phyloP scores from a whole-genome alignment of 35 echinoderm and acorn worm species.

The Apostichopus californicus region DNA sequence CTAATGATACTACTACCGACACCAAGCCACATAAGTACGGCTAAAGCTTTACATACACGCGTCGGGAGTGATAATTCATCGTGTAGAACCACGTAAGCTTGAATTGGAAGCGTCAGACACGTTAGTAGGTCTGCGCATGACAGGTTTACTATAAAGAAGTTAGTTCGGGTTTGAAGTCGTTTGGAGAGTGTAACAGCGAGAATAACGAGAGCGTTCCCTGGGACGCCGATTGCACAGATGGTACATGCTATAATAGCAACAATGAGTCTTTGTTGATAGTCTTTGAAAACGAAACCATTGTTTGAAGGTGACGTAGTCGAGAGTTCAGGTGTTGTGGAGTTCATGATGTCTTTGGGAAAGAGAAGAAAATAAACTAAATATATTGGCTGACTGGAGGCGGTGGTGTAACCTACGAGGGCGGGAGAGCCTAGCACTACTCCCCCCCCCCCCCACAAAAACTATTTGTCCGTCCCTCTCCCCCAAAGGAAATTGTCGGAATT shows the following conservation, averaged over 20 bases:
- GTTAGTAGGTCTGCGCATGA: conserved; percentile 26
- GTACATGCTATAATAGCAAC: not conserved
- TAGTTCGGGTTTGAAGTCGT: conserved; percentile 27
- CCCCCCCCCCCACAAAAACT: no score
- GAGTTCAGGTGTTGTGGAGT: no score
- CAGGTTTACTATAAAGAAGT: conserved; percentile 23
- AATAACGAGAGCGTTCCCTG: conserved; percentile 26
- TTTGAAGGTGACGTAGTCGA: no score
- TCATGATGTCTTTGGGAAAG: no score
- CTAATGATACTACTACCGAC: conserved; percentile 24
- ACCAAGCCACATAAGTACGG: conserved; percentile 31
- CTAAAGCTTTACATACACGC: not conserved
- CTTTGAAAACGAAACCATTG: not conserved
- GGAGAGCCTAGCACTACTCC: no score
- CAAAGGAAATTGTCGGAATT: no score
- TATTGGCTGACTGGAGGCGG: no score
- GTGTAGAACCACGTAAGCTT: conserved; percentile 13
- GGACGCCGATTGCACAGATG: not conserved
- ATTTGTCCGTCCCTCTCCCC: no score
- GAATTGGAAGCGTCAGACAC: conserved; percentile 27
- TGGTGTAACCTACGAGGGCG: no score
- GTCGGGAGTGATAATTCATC: not conserved
- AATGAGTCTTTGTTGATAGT: not conserved
- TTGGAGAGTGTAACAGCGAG: conserved; percentile 7
- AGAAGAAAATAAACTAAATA: no score